Base-by-base conservation (phyloP, 2,888 invertebrate species). In the Melipona bicolor region DNA sequence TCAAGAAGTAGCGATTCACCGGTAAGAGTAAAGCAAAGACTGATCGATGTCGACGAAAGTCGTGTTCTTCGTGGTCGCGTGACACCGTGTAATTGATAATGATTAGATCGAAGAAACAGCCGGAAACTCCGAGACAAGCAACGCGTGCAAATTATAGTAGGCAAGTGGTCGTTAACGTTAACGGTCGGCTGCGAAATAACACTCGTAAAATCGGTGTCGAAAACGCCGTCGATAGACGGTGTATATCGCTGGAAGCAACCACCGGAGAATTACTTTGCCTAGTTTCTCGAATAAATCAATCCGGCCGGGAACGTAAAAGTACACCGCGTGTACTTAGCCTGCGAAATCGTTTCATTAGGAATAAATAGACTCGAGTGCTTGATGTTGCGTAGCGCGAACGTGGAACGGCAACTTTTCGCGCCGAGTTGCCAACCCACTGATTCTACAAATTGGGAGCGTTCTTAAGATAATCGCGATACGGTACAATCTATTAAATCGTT, bases 71-170 rank as follows among this genome's bases (percentile, higher is more conserved):
- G 5, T 27, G 49, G 49, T 27, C 24, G 49, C 49, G 72, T 27
- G 49, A 72, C 61, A 61, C 19, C 72, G 61, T 27, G 61, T 49
- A 72, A 72, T 61, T 27, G 72, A 72, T 72, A 61, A 72, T 72
- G 49, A 72, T 72, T 61, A 61, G 43, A 61, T 61, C 19, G 19
- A n/a, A 49, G 27, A 68, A 17, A n/a, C 61, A 11, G 49, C 27
- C 32, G 59, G 15, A 27, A 52, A 49, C 43, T 59, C 59, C 49
- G 61, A 72, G 72, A 49, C 61, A 72, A 61, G 21, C 27, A 27
- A 24, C 43, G 32, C n/a, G 43, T 61, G 59, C 61, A 61, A 61
- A 49, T 72, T 72, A 49, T 72, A 49, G 72, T 61, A 64, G 11
- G 43, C 24, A 56, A 71, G 36, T 59, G 43, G 71, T 71, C 43